Conservation (phyloP, 2,888 invertebrate species). For the Brachylomia viminalis region DNA sequence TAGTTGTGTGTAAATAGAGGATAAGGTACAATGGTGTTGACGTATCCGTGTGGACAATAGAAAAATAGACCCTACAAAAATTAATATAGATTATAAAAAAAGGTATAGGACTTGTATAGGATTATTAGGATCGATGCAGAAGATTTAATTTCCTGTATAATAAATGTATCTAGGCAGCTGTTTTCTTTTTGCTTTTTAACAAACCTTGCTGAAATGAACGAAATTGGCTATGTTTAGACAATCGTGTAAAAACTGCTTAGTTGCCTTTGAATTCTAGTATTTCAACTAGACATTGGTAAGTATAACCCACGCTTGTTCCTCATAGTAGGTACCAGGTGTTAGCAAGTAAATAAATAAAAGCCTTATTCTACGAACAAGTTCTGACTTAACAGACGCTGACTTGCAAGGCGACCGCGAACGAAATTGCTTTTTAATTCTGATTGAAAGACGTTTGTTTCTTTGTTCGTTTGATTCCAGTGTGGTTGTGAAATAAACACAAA, state of each 20-base stretch:
- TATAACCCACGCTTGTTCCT: not conserved
- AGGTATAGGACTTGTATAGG: not conserved
- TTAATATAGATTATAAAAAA: too few species aligned
- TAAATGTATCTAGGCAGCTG: not conserved
- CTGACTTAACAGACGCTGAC: slow-evolving; percentile 10
- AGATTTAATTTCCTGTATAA: not conserved
- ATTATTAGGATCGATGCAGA: not conserved
- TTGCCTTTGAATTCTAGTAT: not conserved
- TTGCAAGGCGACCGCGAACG: slow-evolving; percentile 42
- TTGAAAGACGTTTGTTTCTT: slow-evolving; percentile 30
- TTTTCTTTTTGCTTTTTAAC: not conserved
- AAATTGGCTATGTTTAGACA: not conserved
- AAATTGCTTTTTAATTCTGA: slow-evolving; percentile 52
- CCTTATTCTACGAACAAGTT: slow-evolving; percentile 18
- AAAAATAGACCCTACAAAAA: too few species aligned
- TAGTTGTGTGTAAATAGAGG: too few species aligned
- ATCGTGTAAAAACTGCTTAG: not conserved
- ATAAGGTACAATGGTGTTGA: too few species aligned
- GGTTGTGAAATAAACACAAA: not conserved
- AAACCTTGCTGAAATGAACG: not conserved
- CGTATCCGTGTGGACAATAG: too few species aligned
- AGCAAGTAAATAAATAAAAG: slow-evolving; percentile 13
- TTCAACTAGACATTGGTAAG: not conserved
- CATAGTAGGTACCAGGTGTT: not conserved
- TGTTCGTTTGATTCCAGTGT: slow-evolving; percentile 10